phyloP scores from a whole-genome alignment of 2,888 invertebrate species.

The Chydorus sphaericus region DNA sequence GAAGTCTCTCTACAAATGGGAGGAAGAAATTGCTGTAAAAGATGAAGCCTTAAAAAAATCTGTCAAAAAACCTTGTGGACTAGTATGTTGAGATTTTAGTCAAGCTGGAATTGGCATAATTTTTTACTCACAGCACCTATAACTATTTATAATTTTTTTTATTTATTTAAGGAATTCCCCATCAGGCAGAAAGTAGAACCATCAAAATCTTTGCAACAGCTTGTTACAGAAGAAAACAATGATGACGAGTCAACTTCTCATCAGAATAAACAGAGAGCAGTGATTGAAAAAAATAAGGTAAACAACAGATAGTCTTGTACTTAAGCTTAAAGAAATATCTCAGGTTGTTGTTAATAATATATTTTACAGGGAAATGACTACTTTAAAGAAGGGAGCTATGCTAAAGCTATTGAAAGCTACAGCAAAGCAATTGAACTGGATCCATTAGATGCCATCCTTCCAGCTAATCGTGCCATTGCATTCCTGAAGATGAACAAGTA shows the following conservation, averaged over 20 bases:
- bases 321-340: slow-evolving; percentile 10
- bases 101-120: too few species aligned
- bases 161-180: neutral
- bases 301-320: slow-evolving; percentile 21
- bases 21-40: slow-evolving; percentile 54
- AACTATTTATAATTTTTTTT: too few species aligned
- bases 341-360: slow-evolving; percentile 11
- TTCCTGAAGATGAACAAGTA: slow-evolving; percentile 65
- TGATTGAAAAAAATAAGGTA: slow-evolving; percentile 53
- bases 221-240: neutral
- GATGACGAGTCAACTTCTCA: neutral
- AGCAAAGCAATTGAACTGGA: slow-evolving; percentile 86
- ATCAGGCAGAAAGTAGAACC: too few species aligned
- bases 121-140: too few species aligned
- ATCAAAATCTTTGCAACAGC: too few species aligned
- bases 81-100: too few species aligned
- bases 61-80: neutral
- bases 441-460: slow-evolving; percentile 61
- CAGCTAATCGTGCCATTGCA: slow-evolving; percentile 77
- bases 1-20: slow-evolving; percentile 55
- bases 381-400: slow-evolving; percentile 72
- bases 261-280: slow-evolving; percentile 40
- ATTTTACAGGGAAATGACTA: slow-evolving; percentile 59
- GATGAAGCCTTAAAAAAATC: slow-evolving; percentile 29
- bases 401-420: slow-evolving; percentile 78